phyloP scores from a whole-genome alignment of 1,140 invertebrate genomes.

The Drosophila nasuta region DNA sequence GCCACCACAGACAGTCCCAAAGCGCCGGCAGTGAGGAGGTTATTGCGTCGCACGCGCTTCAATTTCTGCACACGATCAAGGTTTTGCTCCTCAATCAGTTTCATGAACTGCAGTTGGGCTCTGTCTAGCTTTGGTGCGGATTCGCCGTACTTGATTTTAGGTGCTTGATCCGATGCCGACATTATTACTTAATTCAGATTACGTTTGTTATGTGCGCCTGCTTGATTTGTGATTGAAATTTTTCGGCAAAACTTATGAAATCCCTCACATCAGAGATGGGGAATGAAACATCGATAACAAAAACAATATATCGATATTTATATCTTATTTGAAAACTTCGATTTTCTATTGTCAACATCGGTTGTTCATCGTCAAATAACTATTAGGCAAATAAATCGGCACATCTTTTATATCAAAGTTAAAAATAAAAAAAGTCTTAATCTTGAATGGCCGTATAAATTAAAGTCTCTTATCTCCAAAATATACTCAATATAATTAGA shows the following conservation, averaged over 20 bases:
- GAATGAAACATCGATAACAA: too few species aligned
- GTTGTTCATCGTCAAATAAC: too few species aligned
- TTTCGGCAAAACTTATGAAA: slow-evolving; percentile 61
- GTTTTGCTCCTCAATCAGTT: slow-evolving; percentile 91
- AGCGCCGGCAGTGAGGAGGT: slow-evolving; percentile 87
- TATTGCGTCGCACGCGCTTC: slow-evolving; percentile 87
- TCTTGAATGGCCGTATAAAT: too few species aligned
- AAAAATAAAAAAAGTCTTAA: too few species aligned
- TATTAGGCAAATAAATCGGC: too few species aligned
- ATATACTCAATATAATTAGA: too few species aligned
- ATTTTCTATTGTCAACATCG: background rate
- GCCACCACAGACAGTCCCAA: slow-evolving; percentile 88
- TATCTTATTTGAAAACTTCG: background rate
- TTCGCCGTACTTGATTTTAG: slow-evolving; percentile 85
- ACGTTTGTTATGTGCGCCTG: slow-evolving; percentile 5
- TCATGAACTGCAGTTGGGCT: slow-evolving; percentile 91
- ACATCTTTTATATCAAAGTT: too few species aligned
- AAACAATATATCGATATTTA: too few species aligned
- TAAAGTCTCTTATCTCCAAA: too few species aligned
- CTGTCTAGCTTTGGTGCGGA: slow-evolving; percentile 86
- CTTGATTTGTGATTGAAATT: slow-evolving; percentile 33
- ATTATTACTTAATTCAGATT: slow-evolving; percentile 49
- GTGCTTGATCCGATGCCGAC: slow-evolving; percentile 70
- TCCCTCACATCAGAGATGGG: slow-evolving; percentile 31
- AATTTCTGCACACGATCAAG: slow-evolving; percentile 89